Percentiles rank a stretch among this genome's conserved stretches.
Evolutionary conservation across 2,113 vertebrate genomes (phyloP).

Genomic region (Dasyornis broadbenti): DNA sequence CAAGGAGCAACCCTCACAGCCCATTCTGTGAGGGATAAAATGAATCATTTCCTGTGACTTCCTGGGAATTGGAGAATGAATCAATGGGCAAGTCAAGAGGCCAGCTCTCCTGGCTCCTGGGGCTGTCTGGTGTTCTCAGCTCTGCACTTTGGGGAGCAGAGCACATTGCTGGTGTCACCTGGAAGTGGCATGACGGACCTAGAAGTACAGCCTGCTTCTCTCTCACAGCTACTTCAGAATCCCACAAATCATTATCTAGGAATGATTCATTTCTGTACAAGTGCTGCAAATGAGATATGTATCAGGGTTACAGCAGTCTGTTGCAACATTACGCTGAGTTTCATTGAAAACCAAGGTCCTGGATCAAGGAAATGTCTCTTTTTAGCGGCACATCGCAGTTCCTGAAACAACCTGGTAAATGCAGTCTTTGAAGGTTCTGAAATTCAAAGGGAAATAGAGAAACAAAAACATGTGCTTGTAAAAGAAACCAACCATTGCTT

Average conservation of each 20-base stretch:
- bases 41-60: not conserved
- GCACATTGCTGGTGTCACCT: not conserved
- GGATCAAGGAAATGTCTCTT: not conserved
- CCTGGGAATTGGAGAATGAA: not conserved
- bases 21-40: not conserved
- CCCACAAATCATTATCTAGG: not conserved
- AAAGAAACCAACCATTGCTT: not conserved
- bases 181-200: accelerated
- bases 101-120: not conserved
- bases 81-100: not conserved
- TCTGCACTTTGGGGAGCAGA: not conserved
- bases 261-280: not conserved
- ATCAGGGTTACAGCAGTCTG: not conserved
- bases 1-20: not conserved
- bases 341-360: not conserved
- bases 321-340: not conserved
- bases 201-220: not conserved
- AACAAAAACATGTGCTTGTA: not conserved
- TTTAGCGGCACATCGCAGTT: not conserved
- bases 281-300: not conserved
- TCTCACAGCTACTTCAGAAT: not conserved
- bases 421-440: not conserved
- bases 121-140: not conserved
- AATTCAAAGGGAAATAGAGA: not conserved
- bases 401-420: not conserved